Evolutionary conservation across 2,113 vertebrate species (phyloP).

Genomic region (Mustela nigripes): DNA sequence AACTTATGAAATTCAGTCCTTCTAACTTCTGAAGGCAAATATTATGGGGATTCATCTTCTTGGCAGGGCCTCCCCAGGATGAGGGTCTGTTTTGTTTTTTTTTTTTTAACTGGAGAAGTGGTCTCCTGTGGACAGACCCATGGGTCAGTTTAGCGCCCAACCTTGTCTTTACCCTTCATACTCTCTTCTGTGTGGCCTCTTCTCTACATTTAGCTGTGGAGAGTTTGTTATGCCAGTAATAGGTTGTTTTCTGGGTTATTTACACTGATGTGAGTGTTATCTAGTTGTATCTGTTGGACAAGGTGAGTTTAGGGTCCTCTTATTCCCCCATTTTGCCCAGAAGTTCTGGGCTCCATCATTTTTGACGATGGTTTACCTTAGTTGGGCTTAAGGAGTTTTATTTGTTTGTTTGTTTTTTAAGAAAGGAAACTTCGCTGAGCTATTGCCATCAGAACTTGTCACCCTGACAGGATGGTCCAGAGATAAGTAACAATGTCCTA

Average conservation of each 20-base stretch:
- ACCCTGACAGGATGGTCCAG: neutral
- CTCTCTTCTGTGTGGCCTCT: neutral
- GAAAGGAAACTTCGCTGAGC: conserved; percentile 22
- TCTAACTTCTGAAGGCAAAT: neutral
- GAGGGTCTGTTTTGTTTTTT: neutral
- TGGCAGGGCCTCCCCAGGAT: neutral
- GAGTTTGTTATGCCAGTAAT: neutral
- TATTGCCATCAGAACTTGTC: neutral
- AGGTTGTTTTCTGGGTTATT: neutral
- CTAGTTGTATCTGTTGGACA: neutral
- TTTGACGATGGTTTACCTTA: conserved; percentile 27
- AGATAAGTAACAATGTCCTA: neutral
- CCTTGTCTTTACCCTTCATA: neutral
- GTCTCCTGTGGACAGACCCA: neutral
- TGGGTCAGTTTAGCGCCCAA: neutral
- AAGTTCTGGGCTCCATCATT: neutral
- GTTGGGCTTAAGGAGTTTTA: neutral
- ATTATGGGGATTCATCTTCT: neutral
- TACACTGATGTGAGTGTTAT: neutral
- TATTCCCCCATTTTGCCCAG: neutral
- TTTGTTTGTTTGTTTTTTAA: neutral
- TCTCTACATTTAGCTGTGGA: neutral
- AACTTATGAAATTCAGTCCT: neutral
- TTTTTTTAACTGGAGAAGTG: neutral
- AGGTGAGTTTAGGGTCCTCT: neutral